Percentiles rank a stretch among this genome's conserved stretches.
Evolutionary conservation across 2,797 vertebrate species (phyloP).

Genomic region (Tympanoctomys barrerae): DNA sequence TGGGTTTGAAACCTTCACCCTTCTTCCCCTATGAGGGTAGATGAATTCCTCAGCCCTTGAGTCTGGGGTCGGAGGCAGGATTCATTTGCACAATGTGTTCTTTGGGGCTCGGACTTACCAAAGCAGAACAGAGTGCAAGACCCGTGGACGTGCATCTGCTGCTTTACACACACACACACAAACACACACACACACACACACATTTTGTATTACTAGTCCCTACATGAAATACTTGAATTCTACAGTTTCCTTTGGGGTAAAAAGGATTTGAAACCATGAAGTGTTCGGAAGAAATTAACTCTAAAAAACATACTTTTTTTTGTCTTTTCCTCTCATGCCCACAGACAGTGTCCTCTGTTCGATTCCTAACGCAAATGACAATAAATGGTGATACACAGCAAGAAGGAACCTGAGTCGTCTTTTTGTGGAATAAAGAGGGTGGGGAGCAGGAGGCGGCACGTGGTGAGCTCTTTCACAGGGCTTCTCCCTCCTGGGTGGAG

Average conservation of each 20-base stretch:
- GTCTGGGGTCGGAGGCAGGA: conserved; percentile 82
- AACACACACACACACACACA: conserved; percentile 59
- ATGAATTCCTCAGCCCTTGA: conserved; percentile 76
- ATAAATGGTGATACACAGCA: conserved; percentile 97
- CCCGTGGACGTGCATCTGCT: conserved; percentile 84
- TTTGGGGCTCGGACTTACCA: conserved; percentile 90
- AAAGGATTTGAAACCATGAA: conserved; percentile 91
- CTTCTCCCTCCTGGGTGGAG: fast-evolving
- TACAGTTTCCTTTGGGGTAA: conserved; percentile 86
- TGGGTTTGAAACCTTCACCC: conserved; percentile 80
- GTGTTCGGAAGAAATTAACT: conserved; percentile 91
- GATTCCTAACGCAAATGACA: conserved; percentile 94
- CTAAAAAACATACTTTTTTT: conserved; percentile 89
- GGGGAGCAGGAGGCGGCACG: not conserved
- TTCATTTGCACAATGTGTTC: conserved; percentile 86
- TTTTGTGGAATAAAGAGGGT: conserved; percentile 46
- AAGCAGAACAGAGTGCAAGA: conserved; percentile 89
- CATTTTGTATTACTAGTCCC: conserved; percentile 92
- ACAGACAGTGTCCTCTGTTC: conserved; percentile 93
- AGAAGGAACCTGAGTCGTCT: conserved; percentile 78
- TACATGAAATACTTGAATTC: conserved; percentile 90
- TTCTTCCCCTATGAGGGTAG: conserved; percentile 73
- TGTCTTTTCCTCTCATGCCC: conserved; percentile 89
- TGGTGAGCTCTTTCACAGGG: not conserved
- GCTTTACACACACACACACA: conserved; percentile 65